These are phyloP conservation scores for Neopelma chrysocephalum DNA, from an alignment of 2,797 vertebrate genomes.

Conservation along the genomic window DNA sequence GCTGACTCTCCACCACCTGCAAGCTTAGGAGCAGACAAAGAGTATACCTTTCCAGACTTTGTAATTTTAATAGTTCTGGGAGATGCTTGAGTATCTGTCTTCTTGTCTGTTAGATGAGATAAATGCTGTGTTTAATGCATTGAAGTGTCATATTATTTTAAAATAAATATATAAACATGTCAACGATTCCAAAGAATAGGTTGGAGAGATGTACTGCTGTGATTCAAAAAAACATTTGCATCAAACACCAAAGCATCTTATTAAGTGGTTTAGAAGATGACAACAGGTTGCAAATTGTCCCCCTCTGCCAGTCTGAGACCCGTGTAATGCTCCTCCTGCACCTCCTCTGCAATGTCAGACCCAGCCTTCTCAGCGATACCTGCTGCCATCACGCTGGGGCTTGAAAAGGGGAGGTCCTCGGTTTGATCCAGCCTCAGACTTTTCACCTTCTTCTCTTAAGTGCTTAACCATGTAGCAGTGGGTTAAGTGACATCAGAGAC, in stretches of 20 bases:
- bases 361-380: neutral
- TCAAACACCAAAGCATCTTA: neutral
- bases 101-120: neutral
- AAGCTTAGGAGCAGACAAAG: neutral
- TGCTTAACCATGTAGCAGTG: neutral
- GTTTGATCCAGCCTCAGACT: neutral
- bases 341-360: neutral
- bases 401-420: neutral
- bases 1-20: neutral
- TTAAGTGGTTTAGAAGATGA: neutral
- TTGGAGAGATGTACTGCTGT: neutral
- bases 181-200: neutral
- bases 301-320: neutral
- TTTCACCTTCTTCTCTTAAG: neutral
- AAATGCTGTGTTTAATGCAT: slow-evolving; percentile 19
- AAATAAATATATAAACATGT: slow-evolving; percentile 44
- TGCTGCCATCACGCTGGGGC: neutral
- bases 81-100: neutral
- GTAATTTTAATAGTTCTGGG: slow-evolving; percentile 7
- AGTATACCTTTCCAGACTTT: neutral
- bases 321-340: neutral
- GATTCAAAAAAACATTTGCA: neutral
- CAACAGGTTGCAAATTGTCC: neutral
- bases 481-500: neutral
- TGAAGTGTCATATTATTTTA: slow-evolving; percentile 5